Conservation (phyloP, 2,113 vertebrate genomes). For the Lanius ludovicianus region DNA sequence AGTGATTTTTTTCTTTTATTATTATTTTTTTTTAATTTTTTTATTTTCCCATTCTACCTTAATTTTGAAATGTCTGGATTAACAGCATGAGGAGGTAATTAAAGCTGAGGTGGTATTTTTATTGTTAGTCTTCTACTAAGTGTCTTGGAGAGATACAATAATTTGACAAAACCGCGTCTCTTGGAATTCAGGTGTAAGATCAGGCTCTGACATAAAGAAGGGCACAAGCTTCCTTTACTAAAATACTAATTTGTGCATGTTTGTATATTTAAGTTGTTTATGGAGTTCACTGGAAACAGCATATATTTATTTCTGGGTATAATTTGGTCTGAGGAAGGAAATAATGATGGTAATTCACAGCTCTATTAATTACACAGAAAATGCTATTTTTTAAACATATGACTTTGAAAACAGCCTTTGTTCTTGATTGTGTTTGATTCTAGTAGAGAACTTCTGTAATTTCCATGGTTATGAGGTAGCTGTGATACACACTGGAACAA, state of each 20-base stretch:
- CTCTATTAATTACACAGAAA: background rate
- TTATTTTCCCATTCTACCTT: fast-evolving
- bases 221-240: background rate
- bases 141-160: background rate
- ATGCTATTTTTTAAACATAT: background rate
- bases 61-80: background rate
- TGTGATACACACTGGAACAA: background rate
- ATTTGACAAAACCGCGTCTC: background rate
- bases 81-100: background rate
- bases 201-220: background rate
- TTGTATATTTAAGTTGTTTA: background rate
- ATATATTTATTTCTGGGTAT: background rate
- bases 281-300: background rate
- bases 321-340: background rate
- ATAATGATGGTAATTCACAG: background rate
- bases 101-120: background rate
- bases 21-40: background rate
- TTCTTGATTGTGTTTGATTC: background rate
- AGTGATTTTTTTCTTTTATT: background rate
- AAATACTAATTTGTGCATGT: background rate
- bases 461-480: background rate
- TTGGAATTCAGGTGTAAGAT: background rate
- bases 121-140: background rate
- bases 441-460: background rate
- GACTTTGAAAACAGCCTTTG: background rate